These are phyloP conservation scores for Arge pagana DNA, from an alignment of 2,888 invertebrate species.

Conservation along the genomic window DNA sequence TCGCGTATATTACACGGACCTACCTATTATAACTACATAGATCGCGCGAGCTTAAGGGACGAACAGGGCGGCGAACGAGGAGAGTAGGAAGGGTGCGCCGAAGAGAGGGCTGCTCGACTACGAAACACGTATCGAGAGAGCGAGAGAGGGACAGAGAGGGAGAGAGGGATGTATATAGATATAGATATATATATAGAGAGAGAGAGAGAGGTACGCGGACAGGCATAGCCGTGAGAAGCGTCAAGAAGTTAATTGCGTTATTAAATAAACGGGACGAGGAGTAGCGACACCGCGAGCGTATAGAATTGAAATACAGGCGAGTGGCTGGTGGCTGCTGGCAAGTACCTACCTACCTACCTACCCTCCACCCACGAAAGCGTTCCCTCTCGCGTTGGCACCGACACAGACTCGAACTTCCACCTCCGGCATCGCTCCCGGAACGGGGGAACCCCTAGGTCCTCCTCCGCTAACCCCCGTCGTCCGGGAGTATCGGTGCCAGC, in stretches of 20 bases:
- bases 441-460: not conserved
- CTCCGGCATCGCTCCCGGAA: not conserved
- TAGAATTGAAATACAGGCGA: constrained; percentile 14
- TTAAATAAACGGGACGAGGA: constrained; percentile 3
- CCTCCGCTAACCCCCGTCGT: not conserved
- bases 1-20: too few species aligned
- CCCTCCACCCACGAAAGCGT: constrained; percentile 1
- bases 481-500: constrained; percentile 20
- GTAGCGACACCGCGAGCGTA: not conserved
- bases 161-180: too few species aligned
- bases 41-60: too few species aligned
- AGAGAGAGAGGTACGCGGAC: too few species aligned
- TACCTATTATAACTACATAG: too few species aligned
- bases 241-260: constrained; percentile 12
- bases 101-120: not conserved
- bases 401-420: too few species aligned
- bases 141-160: too few species aligned
- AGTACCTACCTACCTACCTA: not conserved
- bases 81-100: not conserved
- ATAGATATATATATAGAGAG: too few species aligned
- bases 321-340: constrained; percentile 16
- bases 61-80: not conserved
- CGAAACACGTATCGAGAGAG: too few species aligned
- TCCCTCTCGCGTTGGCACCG: too few species aligned
- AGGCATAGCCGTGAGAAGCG: not conserved